Conservation (phyloP, 1,140 invertebrate species). For the Oscheius sp. region DNA sequence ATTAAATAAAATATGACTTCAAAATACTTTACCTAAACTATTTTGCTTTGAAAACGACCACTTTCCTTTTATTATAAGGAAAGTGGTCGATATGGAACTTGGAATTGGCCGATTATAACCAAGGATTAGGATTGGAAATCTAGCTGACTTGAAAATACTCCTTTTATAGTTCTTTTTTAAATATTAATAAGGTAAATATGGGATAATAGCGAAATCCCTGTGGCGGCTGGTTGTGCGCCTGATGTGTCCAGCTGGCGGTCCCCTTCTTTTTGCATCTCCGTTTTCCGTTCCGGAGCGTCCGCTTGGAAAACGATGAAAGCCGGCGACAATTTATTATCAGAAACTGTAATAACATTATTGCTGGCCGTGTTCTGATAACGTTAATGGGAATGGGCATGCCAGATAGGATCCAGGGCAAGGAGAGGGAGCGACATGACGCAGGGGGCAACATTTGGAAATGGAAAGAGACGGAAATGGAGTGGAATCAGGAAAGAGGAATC, state of each 20-base stretch:
- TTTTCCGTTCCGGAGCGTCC: too few relatives aligned
- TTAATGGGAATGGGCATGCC: too few relatives aligned
- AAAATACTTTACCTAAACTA: too few relatives aligned
- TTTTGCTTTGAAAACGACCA: too few relatives aligned
- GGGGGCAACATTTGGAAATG: background rate
- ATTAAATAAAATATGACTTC: too few relatives aligned
- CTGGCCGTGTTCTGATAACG: too few relatives aligned
- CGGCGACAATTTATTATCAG: conserved; percentile 10
- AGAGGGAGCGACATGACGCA: background rate
- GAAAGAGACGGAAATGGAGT: background rate
- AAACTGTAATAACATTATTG: conserved; percentile 1
- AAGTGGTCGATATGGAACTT: too few relatives aligned
- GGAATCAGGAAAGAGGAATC: background rate
- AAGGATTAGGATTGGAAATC: too few relatives aligned
- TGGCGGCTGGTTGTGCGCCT: background rate
- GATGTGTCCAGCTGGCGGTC: background rate
- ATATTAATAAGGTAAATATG: background rate
- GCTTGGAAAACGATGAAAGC: background rate
- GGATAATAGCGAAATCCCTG: background rate
- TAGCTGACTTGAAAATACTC: background rate
- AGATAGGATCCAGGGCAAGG: too few relatives aligned
- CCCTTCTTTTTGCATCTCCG: too few relatives aligned
- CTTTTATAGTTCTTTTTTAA: background rate
- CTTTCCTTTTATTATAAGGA: too few relatives aligned
- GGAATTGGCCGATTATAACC: too few relatives aligned